phyloP scores from a whole-genome alignment of 2,113 vertebrate genomes.

The Ptilorrhoa leucosticta region DNA sequence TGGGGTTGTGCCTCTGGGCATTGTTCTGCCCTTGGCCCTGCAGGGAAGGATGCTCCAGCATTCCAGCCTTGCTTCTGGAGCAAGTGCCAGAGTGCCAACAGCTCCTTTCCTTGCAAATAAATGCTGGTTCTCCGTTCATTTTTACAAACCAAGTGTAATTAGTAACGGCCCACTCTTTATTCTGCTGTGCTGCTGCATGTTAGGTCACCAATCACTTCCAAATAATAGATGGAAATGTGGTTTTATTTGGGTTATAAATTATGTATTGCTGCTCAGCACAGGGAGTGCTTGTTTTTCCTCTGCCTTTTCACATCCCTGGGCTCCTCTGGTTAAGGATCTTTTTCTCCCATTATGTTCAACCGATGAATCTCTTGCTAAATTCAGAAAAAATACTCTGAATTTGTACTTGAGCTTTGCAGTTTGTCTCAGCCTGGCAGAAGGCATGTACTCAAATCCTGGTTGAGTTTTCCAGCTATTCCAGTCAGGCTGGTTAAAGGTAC shows the following conservation, averaged over 20 bases:
- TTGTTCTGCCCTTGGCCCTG: neutral
- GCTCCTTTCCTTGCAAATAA: neutral
- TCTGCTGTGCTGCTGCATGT: neutral
- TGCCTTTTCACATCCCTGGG: neutral
- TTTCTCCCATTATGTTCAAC: neutral
- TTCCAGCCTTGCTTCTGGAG: accelerated
- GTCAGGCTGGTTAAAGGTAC: neutral
- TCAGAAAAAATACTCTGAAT: neutral
- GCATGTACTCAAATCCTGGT: accelerated
- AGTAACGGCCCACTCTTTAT: neutral
- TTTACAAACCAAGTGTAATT: neutral
- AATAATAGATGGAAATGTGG: neutral
- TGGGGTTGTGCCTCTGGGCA: neutral
- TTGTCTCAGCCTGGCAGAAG: neutral
- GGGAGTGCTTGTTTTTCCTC: neutral
- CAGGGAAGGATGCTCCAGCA: neutral
- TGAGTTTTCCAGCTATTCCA: neutral
- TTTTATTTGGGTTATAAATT: neutral
- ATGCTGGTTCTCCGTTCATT: accelerated
- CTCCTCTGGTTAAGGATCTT: neutral
- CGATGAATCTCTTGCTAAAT: neutral
- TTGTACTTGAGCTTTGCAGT: neutral
- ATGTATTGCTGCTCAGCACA: neutral
- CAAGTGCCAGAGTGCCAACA: neutral
- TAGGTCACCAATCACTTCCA: neutral